Percentiles rank a stretch among this genome's conserved stretches.
Conservation (phyloP, 2,888 invertebrate species). For the Apodemia zela region DNA sequence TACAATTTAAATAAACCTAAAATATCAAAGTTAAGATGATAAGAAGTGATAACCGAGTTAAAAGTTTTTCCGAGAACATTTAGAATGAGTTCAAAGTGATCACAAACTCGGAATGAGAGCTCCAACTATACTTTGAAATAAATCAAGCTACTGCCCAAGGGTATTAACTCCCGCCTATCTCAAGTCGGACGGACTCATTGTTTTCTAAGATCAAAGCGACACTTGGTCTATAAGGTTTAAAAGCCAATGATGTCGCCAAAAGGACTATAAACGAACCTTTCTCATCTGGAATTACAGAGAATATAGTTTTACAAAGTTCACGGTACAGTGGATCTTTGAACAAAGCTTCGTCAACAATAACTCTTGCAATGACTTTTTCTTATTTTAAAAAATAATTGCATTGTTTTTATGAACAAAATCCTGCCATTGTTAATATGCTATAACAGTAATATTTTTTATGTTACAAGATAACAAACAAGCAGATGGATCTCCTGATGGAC, state of each 20-base stretch:
- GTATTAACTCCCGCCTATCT: constrained; percentile 31
- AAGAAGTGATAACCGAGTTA: constrained; percentile 4
- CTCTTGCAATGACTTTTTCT: background rate
- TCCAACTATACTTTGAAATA: constrained; percentile 19
- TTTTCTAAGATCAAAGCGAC: constrained; percentile 35
- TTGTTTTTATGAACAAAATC: no score
- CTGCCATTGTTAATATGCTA: no score
- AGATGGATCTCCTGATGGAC: no score
- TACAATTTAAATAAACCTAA: background rate
- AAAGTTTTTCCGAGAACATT: constrained; percentile 7
- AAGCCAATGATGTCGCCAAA: constrained; percentile 29
- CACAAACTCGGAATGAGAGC: constrained; percentile 11
- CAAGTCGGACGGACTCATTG: constrained; percentile 29
- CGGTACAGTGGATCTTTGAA: constrained; percentile 22
- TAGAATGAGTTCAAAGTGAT: constrained; percentile 14
- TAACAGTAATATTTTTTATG: no score
- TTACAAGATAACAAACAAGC: no score
- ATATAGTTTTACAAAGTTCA: constrained; percentile 31
- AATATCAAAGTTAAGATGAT: background rate
- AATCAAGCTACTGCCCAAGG: constrained; percentile 24
- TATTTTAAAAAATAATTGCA: no score
- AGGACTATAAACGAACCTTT: constrained; percentile 28
- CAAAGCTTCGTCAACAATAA: constrained; percentile 20
- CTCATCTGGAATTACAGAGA: constrained; percentile 27
- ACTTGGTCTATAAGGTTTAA: constrained; percentile 30